These are phyloP conservation scores for Carlito syrichta DNA, from an alignment of 2,113 vertebrate species.

Conservation along the genomic window DNA sequence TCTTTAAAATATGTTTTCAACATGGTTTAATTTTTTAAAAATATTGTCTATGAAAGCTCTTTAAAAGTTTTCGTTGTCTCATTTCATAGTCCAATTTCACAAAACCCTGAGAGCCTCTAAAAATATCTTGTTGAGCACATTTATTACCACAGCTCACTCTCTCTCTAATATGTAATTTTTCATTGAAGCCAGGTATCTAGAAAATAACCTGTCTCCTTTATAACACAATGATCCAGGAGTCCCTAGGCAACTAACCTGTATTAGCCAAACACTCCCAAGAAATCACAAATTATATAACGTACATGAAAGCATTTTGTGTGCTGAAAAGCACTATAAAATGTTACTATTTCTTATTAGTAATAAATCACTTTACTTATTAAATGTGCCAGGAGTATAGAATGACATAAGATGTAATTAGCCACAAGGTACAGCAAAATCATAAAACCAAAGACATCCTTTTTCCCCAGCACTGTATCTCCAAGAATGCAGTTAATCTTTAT, in stretches of 20 bases:
- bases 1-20: slow-evolving; percentile 32
- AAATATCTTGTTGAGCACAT: slow-evolving; percentile 55
- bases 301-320: neutral
- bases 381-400: slow-evolving; percentile 53
- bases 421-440: slow-evolving; percentile 65
- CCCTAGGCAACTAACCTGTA: slow-evolving; percentile 61
- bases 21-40: slow-evolving; percentile 11
- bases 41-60: slow-evolving; percentile 16
- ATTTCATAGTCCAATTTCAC: slow-evolving; percentile 61
- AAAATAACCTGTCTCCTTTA: slow-evolving; percentile 68
- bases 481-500: slow-evolving; percentile 36
- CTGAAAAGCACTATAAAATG: neutral
- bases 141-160: slow-evolving; percentile 28
- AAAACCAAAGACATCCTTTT: slow-evolving; percentile 2
- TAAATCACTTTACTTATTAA: slow-evolving; percentile 66
- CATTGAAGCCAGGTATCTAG: slow-evolving; percentile 55
- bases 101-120: slow-evolving; percentile 5
- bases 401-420: slow-evolving; percentile 68
- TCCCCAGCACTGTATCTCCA: slow-evolving; percentile 27
- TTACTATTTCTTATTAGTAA: slow-evolving; percentile 39
- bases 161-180: slow-evolving; percentile 66
- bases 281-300: slow-evolving; percentile 38
- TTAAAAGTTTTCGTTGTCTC: slow-evolving; percentile 45
- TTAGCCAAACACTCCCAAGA: slow-evolving; percentile 70
- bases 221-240: slow-evolving; percentile 38